phyloP scores from a whole-genome alignment of 2,113 vertebrate species.

The Sturnus vulgaris region DNA sequence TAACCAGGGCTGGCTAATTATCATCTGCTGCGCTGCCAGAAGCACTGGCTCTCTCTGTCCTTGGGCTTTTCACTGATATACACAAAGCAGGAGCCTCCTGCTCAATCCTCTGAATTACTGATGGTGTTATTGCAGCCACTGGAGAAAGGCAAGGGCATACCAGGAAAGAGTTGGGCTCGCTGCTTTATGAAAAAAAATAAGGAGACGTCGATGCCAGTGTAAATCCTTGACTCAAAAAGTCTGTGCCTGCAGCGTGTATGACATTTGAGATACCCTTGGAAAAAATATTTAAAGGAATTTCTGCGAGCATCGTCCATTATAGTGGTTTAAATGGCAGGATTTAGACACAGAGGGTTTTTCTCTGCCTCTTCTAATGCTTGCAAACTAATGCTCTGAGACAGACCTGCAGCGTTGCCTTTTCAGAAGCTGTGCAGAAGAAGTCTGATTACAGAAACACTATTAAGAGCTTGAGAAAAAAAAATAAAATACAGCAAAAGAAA shows the following conservation, averaged over 20 bases:
- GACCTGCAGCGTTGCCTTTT: not conserved
- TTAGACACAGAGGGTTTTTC: not conserved
- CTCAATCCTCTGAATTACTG: not conserved
- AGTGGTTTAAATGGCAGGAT: not conserved
- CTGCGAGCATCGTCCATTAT: not conserved
- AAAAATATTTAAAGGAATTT: not conserved
- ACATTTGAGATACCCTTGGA: not conserved
- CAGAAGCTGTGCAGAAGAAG: not conserved
- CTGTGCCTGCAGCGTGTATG: not conserved
- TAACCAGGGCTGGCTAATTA: conserved; percentile 20
- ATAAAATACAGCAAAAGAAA: conserved; percentile 26
- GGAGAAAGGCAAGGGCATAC: not conserved
- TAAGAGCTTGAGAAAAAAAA: not conserved
- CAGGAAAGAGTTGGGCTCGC: not conserved
- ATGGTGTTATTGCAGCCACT: not conserved
- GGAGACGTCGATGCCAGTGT: not conserved
- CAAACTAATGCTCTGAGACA: not conserved
- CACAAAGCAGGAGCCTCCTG: conserved; percentile 15
- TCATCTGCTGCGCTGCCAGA: not conserved
- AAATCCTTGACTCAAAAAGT: not conserved
- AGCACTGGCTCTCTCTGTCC: not conserved
- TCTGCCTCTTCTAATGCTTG: not conserved
- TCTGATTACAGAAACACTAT: not conserved
- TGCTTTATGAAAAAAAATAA: not conserved
- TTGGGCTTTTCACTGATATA: not conserved